phyloP scores from a whole-genome alignment of 2,888 invertebrate genomes.

The Piscicola geometra region DNA sequence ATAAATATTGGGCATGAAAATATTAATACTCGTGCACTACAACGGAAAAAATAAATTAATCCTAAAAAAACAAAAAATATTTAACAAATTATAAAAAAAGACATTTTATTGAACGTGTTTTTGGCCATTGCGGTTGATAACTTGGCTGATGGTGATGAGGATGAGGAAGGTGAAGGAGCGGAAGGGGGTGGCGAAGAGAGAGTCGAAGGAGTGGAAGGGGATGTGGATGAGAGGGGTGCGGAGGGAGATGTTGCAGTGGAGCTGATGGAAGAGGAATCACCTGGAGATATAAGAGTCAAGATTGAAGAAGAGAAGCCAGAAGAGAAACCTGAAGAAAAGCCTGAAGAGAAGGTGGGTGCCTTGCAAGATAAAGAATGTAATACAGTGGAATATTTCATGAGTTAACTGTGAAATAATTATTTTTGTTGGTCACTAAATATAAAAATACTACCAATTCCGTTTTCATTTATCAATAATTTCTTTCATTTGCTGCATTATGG shows the following conservation, averaged over 20 bases:
- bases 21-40: too few relatives aligned
- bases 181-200: slow-evolving; percentile 48
- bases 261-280: neutral
- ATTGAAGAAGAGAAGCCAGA: neutral
- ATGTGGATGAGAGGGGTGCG: slow-evolving; percentile 41
- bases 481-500: too few relatives aligned
- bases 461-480: too few relatives aligned
- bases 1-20: too few relatives aligned
- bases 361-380: too few relatives aligned
- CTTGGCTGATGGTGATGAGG: slow-evolving; percentile 96
- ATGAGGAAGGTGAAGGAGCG: slow-evolving; percentile 53
- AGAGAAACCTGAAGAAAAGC: neutral
- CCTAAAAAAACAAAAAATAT: neutral
- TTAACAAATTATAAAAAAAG: slow-evolving; percentile 57
- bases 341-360: neutral
- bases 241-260: neutral
- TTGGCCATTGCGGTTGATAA: slow-evolving; percentile 65
- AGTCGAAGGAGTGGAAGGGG: slow-evolving; percentile 49
- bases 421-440: too few relatives aligned
- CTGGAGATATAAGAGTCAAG: neutral
- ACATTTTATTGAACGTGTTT: slow-evolving; percentile 93
- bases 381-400: too few relatives aligned
- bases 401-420: too few relatives aligned
- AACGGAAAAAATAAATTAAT: neutral
- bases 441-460: too few relatives aligned